phyloP scores from a whole-genome alignment of 1,140 invertebrate species.

The Muscidifurax raptorellus region DNA sequence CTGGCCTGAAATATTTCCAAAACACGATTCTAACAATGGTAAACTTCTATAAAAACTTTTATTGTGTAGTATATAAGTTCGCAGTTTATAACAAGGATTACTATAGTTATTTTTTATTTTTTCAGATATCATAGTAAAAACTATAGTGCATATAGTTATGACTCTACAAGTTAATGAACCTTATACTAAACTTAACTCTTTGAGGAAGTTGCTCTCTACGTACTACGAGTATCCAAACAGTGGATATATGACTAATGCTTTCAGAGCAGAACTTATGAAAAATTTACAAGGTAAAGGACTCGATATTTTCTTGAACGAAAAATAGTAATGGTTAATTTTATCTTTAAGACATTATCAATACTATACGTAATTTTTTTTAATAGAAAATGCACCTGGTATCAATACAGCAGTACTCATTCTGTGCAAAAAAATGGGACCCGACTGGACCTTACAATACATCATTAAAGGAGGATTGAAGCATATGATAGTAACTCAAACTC shows the following conservation, averaged over 20 bases:
- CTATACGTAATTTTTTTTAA: slow-evolving; percentile 49
- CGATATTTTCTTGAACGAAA: background rate
- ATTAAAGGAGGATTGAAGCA: slow-evolving; percentile 60
- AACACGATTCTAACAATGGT: slow-evolving; percentile 58
- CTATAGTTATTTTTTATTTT: slow-evolving; percentile 37
- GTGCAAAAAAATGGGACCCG: slow-evolving; percentile 63
- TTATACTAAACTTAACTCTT: slow-evolving; percentile 52
- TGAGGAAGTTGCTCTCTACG: slow-evolving; percentile 58
- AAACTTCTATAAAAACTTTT: slow-evolving; percentile 49
- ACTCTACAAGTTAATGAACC: slow-evolving; percentile 4
- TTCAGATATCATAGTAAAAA: slow-evolving; percentile 65
- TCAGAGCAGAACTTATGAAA: slow-evolving; percentile 56
- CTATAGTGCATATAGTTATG: slow-evolving; percentile 62
- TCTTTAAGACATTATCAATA: slow-evolving; percentile 4
- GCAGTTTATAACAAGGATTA: slow-evolving; percentile 38
- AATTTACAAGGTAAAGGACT: slow-evolving; percentile 59
- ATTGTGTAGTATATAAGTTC: slow-evolving; percentile 46
- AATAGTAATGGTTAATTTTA: background rate
- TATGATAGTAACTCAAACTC: slow-evolving; percentile 62
- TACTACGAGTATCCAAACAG: slow-evolving; percentile 64
- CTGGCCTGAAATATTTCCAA: slow-evolving; percentile 71
- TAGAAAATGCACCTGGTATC: slow-evolving; percentile 53
- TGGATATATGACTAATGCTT: slow-evolving; percentile 35
- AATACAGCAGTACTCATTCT: slow-evolving; percentile 65
- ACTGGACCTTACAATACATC: slow-evolving; percentile 66